phyloP scores from a whole-genome alignment of 2,888 invertebrate species.

The Yponomeuta cagnagella region DNA sequence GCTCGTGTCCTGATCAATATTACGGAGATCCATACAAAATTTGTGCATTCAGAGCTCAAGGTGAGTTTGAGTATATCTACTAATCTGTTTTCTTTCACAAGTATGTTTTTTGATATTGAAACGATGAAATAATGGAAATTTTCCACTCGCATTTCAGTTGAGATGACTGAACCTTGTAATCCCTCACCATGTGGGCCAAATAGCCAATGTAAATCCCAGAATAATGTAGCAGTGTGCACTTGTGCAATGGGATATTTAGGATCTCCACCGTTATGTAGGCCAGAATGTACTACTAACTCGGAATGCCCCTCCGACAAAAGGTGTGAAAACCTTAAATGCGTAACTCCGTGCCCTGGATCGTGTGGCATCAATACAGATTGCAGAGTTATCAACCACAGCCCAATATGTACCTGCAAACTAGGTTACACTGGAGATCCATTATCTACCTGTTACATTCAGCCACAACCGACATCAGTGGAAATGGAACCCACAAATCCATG shows the following conservation, averaged over 20 bases:
- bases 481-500: slow-evolving; percentile 75
- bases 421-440: slow-evolving; percentile 80
- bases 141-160: slow-evolving; percentile 37
- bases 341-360: slow-evolving; percentile 81
- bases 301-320: slow-evolving; percentile 80
- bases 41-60: slow-evolving; percentile 72
- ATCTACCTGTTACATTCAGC: slow-evolving; percentile 52
- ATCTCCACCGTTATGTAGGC: slow-evolving; percentile 81
- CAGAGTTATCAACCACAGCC: slow-evolving; percentile 82
- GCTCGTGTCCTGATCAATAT: slow-evolving; percentile 80
- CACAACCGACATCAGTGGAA: slow-evolving; percentile 38
- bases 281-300: slow-evolving; percentile 80
- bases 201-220: slow-evolving; percentile 75
- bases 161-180: slow-evolving; percentile 65
- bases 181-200: slow-evolving; percentile 89
- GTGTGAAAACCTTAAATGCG: slow-evolving; percentile 82
- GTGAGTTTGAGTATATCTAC: slow-evolving; percentile 77
- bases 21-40: slow-evolving; percentile 82
- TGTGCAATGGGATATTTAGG: slow-evolving; percentile 81
- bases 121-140: neutral
- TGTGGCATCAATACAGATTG: slow-evolving; percentile 84
- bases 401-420: slow-evolving; percentile 80
- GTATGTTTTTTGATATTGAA: neutral
- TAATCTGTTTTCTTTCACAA: neutral
- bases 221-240: slow-evolving; percentile 80